These are phyloP conservation scores for Temnothorax rugatulus DNA, from an alignment of 2,888 invertebrate species.

Conservation along the genomic window DNA sequence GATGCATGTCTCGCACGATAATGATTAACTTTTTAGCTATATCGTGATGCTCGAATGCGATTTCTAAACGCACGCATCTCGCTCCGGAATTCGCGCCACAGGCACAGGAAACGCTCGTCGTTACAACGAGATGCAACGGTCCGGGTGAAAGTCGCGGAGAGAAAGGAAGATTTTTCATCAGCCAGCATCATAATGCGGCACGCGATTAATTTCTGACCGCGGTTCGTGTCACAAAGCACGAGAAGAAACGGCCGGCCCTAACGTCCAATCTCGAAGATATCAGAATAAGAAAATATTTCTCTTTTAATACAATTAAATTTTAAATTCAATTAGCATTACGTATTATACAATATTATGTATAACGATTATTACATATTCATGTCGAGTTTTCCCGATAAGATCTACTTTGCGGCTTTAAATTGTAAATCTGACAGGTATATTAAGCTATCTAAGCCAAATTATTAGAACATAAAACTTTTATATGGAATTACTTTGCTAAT, in stretches of 20 bases:
- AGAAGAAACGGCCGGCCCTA: neutral
- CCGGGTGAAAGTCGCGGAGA: slow-evolving; percentile 46
- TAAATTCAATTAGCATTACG: neutral
- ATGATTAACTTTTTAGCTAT: slow-evolving; percentile 3
- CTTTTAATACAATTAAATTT: neutral
- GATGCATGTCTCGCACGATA: neutral
- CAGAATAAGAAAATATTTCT: neutral
- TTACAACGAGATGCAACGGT: slow-evolving; percentile 41
- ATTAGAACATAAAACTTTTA: no score
- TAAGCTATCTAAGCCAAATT: no score
- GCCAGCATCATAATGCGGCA: slow-evolving; percentile 34
- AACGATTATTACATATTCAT: neutral
- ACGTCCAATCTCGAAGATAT: neutral
- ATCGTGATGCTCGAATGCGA: slow-evolving; percentile 16
- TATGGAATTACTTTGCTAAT: no score
- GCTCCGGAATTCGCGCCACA: neutral
- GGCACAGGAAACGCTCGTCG: neutral
- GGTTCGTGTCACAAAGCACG: neutral
- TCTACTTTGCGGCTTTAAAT: neutral
- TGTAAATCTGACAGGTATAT: neutral
- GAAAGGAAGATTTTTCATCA: slow-evolving; percentile 48
- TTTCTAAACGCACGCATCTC: slow-evolving; percentile 43
- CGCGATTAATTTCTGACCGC: slow-evolving; percentile 38
- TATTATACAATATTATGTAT: neutral
- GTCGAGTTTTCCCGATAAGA: neutral